Evolutionary conservation across 2,888 invertebrate species (phyloP).

Genomic region (Sisyra nigra): DNA sequence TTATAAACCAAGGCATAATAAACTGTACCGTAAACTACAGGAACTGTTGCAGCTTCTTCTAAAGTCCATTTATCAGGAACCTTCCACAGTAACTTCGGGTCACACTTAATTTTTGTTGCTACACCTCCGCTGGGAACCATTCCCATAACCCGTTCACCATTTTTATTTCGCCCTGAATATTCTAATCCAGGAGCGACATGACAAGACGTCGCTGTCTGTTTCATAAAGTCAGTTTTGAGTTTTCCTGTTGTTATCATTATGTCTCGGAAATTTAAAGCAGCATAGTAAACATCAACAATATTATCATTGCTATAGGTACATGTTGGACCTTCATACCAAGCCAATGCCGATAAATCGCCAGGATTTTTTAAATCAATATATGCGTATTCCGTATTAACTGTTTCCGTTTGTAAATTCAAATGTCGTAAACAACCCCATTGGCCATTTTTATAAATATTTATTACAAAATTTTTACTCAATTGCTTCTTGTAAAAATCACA

Average conservation of each 20-base stretch:
- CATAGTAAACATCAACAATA: slow-evolving; percentile 1
- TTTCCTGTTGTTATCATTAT: background rate
- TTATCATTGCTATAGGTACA: background rate
- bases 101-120: slow-evolving; percentile 32
- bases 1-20: slow-evolving; percentile 38
- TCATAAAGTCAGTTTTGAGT: slow-evolving; percentile 1
- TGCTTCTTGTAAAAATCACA: slow-evolving; percentile 48
- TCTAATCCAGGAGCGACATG: background rate
- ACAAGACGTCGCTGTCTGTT: slow-evolving; percentile 12
- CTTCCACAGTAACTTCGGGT: slow-evolving; percentile 31
- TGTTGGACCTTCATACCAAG: slow-evolving; percentile 61
- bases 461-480: slow-evolving; percentile 52
- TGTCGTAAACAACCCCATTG: slow-evolving; percentile 45
- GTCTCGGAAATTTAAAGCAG: background rate
- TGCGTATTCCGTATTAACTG: slow-evolving; percentile 41
- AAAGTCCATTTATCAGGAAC: slow-evolving; percentile 41
- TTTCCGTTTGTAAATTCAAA: slow-evolving; percentile 37
- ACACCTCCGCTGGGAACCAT: slow-evolving; percentile 27
- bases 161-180: slow-evolving; percentile 10
- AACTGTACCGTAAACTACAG: slow-evolving; percentile 42
- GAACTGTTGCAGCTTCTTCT: slow-evolving; percentile 48
- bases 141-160: slow-evolving; percentile 30
- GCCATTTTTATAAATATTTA: slow-evolving; percentile 56
- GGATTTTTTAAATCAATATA: slow-evolving; percentile 62
- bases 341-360: slow-evolving; percentile 74